These are phyloP conservation scores for Pseudolaguvia tuberculata DNA, from an alignment of 2,113 vertebrate genomes.

Conservation along the genomic window DNA sequence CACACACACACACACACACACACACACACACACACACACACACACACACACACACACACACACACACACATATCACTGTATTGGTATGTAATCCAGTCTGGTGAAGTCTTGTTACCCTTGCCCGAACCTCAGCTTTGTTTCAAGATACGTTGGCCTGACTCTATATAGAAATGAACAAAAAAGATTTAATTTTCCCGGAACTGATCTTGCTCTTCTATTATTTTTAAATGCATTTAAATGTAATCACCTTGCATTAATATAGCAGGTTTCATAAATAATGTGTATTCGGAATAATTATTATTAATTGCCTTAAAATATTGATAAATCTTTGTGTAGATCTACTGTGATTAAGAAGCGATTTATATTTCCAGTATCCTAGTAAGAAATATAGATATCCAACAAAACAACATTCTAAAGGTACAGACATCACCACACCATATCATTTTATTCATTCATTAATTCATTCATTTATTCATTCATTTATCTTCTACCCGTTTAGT, in stretches of 20 bases:
- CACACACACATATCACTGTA: too few species aligned
- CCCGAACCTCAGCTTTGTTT: slow-evolving; percentile 11
- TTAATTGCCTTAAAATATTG: slow-evolving; percentile 19
- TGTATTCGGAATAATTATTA: slow-evolving; percentile 41
- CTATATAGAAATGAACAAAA: not conserved
- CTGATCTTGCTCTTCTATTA: slow-evolving; percentile 67
- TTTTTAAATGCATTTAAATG: slow-evolving; percentile 66
- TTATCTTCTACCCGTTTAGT: too few species aligned
- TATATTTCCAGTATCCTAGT: not conserved
- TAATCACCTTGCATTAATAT: slow-evolving; percentile 68
- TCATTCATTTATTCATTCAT: too few species aligned
- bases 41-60: too few species aligned
- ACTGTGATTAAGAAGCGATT: not conserved
- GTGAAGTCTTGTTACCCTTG: not conserved
- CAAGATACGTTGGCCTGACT: slow-evolving; percentile 18
- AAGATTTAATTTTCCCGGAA: slow-evolving; percentile 43
- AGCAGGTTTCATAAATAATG: slow-evolving; percentile 64
- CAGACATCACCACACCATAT: not conserved
- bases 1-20: too few species aligned
- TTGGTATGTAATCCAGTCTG: not conserved
- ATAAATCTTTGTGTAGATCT: not conserved
- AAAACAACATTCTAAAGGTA: slow-evolving; percentile 8
- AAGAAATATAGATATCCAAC: not conserved
- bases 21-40: too few species aligned
- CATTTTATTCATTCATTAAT: too few species aligned